Percentiles rank a stretch among this genome's conserved stretches.
Conservation (phyloP, 2,888 invertebrate species). For the Rhagophthalmus giganteus region DNA sequence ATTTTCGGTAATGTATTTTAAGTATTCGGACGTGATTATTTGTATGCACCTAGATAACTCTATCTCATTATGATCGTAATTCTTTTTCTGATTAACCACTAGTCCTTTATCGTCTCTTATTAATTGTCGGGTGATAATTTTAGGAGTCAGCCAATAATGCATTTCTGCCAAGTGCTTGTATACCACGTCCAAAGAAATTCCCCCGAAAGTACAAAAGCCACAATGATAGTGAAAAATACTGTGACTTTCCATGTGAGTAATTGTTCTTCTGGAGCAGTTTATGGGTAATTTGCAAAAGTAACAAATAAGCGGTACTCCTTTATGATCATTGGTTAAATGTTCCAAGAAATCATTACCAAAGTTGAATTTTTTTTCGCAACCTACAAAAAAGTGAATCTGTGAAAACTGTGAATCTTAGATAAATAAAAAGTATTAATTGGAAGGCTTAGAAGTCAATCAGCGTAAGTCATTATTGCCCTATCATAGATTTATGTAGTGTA, state of each 20-base stretch:
- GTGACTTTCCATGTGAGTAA: conserved; percentile 48
- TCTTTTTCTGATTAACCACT: not conserved
- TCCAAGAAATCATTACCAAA: conserved; percentile 19
- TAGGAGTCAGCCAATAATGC: conserved; percentile 53
- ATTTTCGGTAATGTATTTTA: conserved; percentile 1
- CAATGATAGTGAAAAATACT: conserved; percentile 57
- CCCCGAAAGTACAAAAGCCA: conserved; percentile 56
- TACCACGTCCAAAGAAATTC: conserved; percentile 50
- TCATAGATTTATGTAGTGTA: not conserved
- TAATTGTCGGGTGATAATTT: conserved; percentile 46
- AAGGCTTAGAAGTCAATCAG: too few relatives aligned
- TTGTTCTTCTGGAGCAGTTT: not conserved
- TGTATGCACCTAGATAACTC: not conserved
- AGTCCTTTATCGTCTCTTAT: not conserved
- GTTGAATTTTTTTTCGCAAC: conserved; percentile 11
- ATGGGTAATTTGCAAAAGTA: conserved; percentile 3
- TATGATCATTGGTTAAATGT: conserved; percentile 17
- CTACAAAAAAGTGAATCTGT: conserved; percentile 7
- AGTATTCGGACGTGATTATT: conserved; percentile 1
- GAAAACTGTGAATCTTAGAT: not conserved
- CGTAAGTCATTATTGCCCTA: not conserved
- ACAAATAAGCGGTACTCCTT: conserved; percentile 4
- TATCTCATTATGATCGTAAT: not conserved
- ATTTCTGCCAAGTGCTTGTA: conserved; percentile 56
- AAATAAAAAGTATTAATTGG: not conserved